Evolutionary conservation across 1,140 invertebrate genomes (phyloP).

Genomic region (Geopemphigus sp.): DNA sequence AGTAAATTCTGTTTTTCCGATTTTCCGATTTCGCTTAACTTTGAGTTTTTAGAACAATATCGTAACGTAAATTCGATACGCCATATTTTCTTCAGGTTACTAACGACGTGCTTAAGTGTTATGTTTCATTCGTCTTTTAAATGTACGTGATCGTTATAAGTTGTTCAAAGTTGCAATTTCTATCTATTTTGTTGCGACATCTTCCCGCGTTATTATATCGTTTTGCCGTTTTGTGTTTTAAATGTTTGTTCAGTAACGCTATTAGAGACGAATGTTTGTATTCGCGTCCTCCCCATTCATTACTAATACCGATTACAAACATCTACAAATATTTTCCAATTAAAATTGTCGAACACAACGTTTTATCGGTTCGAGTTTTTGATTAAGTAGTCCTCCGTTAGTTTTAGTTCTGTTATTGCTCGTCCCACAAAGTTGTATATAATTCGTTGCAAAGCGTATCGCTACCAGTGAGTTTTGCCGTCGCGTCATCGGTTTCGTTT

Average conservation of each 20-base stretch:
- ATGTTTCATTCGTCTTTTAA: not conserved
- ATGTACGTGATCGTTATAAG: not conserved
- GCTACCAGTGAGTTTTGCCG: not conserved
- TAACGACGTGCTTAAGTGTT: not conserved
- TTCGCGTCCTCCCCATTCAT: not conserved
- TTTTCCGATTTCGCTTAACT: too few relatives aligned
- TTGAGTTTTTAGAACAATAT: too few relatives aligned
- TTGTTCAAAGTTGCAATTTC: not conserved
- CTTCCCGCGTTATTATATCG: not conserved
- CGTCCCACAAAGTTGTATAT: not conserved
- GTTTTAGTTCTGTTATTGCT: too few relatives aligned
- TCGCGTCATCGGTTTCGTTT: not conserved
- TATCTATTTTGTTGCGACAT: not conserved
- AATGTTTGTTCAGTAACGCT: not conserved
- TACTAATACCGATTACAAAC: not conserved
- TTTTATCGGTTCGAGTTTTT: not conserved
- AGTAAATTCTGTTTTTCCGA: too few relatives aligned
- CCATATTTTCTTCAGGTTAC: not conserved
- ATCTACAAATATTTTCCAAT: not conserved
- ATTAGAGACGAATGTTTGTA: not conserved
- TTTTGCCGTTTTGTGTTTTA: not conserved
- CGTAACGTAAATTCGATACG: not conserved
- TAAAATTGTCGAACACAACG: not conserved
- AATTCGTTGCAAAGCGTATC: not conserved
- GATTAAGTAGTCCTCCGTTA: too few relatives aligned